Conservation (phyloP, 2,113 vertebrate species). For the Pavo muticus region DNA sequence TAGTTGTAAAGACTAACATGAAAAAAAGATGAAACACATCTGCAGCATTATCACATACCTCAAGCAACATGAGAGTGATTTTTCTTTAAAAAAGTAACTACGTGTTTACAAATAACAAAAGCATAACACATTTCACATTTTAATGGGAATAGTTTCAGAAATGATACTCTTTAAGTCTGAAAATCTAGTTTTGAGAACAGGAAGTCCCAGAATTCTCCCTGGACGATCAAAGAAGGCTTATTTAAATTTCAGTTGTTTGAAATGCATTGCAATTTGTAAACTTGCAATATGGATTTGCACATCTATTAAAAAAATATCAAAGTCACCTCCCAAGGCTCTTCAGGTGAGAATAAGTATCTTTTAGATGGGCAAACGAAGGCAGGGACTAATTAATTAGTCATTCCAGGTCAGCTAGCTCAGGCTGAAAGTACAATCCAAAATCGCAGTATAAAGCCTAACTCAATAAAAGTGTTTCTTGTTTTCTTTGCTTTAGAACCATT, state of each 20-base stretch:
- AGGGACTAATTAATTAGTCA: background rate
- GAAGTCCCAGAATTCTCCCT: background rate
- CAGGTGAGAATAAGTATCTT: conserved; percentile 11
- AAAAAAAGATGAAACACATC: background rate
- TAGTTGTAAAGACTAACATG: background rate
- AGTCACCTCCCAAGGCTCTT: background rate
- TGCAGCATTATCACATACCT: background rate
- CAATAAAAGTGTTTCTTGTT: background rate
- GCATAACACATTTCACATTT: background rate
- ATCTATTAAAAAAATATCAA: conserved; percentile 14
- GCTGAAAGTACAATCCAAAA: background rate
- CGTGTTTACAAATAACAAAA: conserved; percentile 24
- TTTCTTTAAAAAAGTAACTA: background rate
- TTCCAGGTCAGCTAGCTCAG: background rate
- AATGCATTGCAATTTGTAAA: conserved; percentile 31
- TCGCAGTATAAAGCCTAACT: background rate
- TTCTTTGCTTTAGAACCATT: background rate
- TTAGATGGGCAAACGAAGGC: background rate
- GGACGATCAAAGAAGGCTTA: background rate
- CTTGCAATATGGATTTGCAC: background rate
- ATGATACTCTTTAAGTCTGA: background rate
- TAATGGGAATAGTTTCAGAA: background rate
- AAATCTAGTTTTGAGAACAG: background rate
- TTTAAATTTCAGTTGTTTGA: conserved; percentile 41
- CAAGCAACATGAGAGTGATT: background rate